Evolutionary conservation across 2,888 invertebrate genomes (phyloP).

Genomic region (Macroteleia sp.): DNA sequence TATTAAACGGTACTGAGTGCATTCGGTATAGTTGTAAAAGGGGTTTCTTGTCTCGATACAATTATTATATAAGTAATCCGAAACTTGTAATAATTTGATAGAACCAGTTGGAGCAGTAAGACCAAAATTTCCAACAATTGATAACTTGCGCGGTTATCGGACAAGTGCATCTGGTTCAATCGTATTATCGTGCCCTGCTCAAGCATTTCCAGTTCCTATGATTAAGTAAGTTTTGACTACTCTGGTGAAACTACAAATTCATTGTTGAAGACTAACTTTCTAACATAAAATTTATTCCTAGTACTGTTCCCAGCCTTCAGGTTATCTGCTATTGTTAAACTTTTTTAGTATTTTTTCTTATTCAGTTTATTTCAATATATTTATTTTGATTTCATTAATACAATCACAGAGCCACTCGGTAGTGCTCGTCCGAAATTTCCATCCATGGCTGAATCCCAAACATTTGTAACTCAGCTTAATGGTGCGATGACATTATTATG

Average conservation of each 20-base stretch:
- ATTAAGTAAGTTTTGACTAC: constrained; percentile 88
- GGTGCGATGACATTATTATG: constrained; percentile 84
- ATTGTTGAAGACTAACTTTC: no score
- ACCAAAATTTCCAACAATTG: constrained; percentile 84
- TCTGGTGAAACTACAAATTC: no score
- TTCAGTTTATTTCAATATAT: background rate
- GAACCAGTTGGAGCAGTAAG: constrained; percentile 91
- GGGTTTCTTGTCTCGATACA: constrained; percentile 20
- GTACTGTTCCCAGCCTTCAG: constrained; percentile 78
- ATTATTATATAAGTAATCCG: background rate
- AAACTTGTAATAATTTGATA: background rate
- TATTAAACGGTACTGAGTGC: constrained; percentile 12
- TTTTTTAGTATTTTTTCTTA: no score
- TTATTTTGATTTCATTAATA: background rate
- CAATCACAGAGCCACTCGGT: constrained; percentile 85
- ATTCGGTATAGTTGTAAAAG: constrained; percentile 16
- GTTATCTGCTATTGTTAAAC: no score
- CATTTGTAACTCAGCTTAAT: constrained; percentile 80
- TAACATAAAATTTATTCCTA: no score
- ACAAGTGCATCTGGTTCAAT: constrained; percentile 80
- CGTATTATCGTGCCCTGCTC: constrained; percentile 89
- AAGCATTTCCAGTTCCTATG: constrained; percentile 90
- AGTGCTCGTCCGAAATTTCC: constrained; percentile 87
- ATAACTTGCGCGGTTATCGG: constrained; percentile 70
- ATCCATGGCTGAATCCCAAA: constrained; percentile 84